phyloP scores from a whole-genome alignment of 1,140 invertebrate species.

The Chelonus insularis region DNA sequence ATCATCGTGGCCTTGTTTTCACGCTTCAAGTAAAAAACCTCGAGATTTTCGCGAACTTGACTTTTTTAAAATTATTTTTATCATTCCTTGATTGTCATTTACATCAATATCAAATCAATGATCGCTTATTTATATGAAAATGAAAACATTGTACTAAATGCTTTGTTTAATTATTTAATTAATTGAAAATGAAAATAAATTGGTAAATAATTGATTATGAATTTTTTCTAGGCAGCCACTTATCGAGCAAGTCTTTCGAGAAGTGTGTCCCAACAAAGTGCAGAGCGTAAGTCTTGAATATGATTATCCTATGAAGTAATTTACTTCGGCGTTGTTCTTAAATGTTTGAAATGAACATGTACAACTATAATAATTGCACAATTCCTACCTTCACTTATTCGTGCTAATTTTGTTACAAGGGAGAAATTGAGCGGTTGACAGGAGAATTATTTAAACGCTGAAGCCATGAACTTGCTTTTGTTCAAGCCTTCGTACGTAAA shows the following conservation, averaged over 20 bases:
- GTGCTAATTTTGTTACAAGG: slow-evolving; percentile 9
- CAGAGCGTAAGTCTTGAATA: slow-evolving; percentile 65
- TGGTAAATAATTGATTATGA: too few species aligned
- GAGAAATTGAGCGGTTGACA: neutral
- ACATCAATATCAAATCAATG: too few species aligned
- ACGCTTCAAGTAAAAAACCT: slow-evolving; percentile 15
- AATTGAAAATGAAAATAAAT: too few species aligned
- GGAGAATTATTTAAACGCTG: neutral
- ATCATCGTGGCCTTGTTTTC: slow-evolving; percentile 31
- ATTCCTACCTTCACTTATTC: slow-evolving; percentile 15
- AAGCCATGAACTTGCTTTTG: neutral
- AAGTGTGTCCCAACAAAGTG: slow-evolving; percentile 65
- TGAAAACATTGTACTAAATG: too few species aligned
- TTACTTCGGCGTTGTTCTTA: slow-evolving; percentile 49
- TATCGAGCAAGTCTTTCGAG: slow-evolving; percentile 66
- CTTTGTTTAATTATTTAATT: too few species aligned
- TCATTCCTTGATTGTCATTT: too few species aligned
- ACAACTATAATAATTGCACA: slow-evolving; percentile 42
- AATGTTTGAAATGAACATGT: slow-evolving; percentile 43
- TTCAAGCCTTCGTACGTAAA: neutral
- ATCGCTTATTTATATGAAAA: too few species aligned
- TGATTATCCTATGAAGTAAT: slow-evolving; percentile 51
- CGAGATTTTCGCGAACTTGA: slow-evolving; percentile 5
- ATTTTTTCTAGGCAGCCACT: slow-evolving; percentile 65
- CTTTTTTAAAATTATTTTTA: too few species aligned